These are phyloP conservation scores for Rhamnusium bicolor DNA, from an alignment of 2,888 invertebrate species.

Conservation along the genomic window DNA sequence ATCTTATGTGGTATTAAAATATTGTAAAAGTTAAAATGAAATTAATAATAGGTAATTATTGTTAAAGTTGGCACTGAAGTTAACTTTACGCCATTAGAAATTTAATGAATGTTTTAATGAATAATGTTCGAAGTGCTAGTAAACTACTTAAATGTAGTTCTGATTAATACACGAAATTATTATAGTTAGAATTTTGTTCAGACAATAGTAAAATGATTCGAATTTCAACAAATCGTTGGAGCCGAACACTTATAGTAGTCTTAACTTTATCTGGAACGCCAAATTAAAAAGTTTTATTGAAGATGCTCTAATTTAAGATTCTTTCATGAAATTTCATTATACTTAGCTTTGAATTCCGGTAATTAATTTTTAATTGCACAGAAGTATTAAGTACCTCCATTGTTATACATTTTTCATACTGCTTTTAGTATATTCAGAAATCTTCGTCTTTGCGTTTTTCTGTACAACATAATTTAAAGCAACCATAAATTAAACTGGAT, in stretches of 20 bases:
- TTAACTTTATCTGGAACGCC: conserved; percentile 35
- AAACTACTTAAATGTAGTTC: conserved; percentile 23
- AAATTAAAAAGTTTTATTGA: conserved; percentile 42
- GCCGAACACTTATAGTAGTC: conserved; percentile 30
- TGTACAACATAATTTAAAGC: neutral
- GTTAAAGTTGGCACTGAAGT: too few species aligned
- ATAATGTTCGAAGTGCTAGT: neutral
- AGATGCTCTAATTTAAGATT: conserved; percentile 39
- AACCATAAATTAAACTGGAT: too few species aligned
- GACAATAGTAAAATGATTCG: conserved; percentile 17
- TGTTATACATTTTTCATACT: conserved; percentile 13
- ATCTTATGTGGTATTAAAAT: too few species aligned
- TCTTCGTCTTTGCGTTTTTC: neutral
- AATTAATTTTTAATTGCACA: conserved; percentile 66
- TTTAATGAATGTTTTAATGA: conserved; percentile 16
- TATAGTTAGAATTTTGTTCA: neutral
- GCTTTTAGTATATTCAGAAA: neutral
- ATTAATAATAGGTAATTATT: too few species aligned
- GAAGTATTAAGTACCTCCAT: conserved; percentile 52
- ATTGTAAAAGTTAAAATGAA: too few species aligned
- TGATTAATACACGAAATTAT: conserved; percentile 19
- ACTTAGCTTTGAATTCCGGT: conserved; percentile 53
- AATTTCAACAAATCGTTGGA: neutral
- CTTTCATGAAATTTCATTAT: conserved; percentile 38
- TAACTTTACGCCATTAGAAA: neutral